Conservation (phyloP, 2,888 invertebrate species). For the Eupithecia subfuscata region DNA sequence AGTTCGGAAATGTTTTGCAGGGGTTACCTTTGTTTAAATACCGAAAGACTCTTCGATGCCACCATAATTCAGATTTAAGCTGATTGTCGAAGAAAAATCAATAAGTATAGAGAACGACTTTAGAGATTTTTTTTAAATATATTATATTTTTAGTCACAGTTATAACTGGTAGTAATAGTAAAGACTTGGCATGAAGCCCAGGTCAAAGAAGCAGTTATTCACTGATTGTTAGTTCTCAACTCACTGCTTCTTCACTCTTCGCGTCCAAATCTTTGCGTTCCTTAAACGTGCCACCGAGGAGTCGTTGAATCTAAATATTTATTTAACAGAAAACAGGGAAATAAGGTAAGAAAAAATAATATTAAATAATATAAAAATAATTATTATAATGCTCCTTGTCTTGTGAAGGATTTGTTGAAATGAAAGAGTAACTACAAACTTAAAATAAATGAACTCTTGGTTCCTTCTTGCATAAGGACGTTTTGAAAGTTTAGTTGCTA, state of each 20-base stretch:
- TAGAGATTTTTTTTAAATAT: not conserved
- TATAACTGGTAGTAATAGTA: not conserved
- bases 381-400: conserved; percentile 48
- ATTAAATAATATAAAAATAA: conserved; percentile 11
- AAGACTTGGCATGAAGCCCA: conserved; percentile 3
- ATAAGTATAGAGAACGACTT: not conserved
- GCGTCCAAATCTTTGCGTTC: conserved; percentile 87
- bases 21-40: not conserved
- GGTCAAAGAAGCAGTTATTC: conserved; percentile 49
- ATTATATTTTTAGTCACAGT: conserved; percentile 3
- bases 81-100: not conserved
- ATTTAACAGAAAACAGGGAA: conserved; percentile 63
- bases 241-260: conserved; percentile 87
- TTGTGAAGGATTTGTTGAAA: conserved; percentile 39
- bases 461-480: conserved; percentile 49
- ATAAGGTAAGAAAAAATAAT: conserved; percentile 43
- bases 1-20: not conserved
- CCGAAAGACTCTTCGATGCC: conserved; percentile 1
- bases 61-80: not conserved
- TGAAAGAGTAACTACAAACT: too few relatives aligned
- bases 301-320: conserved; percentile 86
- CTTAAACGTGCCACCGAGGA: conserved; percentile 88
- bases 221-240: conserved; percentile 63
- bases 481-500: conserved; percentile 19
- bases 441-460: conserved; percentile 42